Conservation (phyloP, 2,797 vertebrate genomes). For the Syndactyla subalaris region DNA sequence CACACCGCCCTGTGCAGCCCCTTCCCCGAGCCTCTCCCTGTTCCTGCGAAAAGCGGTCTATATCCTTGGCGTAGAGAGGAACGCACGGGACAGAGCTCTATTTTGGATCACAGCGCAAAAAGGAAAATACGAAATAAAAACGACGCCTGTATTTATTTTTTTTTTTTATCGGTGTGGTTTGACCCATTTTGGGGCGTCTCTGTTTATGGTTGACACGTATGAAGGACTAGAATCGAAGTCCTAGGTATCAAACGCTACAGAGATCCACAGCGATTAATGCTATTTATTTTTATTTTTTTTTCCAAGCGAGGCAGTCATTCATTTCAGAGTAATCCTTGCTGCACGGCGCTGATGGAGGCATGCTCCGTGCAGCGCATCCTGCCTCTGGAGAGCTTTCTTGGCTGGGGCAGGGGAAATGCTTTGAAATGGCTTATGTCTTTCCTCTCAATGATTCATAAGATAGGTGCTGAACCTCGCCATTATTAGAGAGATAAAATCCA, state of each 20-base stretch:
- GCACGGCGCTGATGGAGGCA: background rate
- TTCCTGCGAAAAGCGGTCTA: background rate
- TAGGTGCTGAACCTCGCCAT: slow-evolving; percentile 11
- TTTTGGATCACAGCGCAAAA: background rate
- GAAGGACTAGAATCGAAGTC: background rate
- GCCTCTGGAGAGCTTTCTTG: background rate
- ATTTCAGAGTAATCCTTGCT: background rate
- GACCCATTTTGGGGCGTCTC: background rate
- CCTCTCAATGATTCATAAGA: background rate
- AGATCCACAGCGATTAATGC: background rate
- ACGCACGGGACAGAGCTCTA: fast-evolving
- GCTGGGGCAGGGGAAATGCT: background rate
- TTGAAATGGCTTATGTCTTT: background rate
- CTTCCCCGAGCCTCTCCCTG: fast-evolving
- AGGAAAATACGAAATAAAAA: background rate
- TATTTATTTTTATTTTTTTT: background rate
- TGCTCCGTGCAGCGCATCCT: background rate
- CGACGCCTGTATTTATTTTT: too few species aligned
- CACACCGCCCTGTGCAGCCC: background rate
- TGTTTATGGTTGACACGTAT: fast-evolving
- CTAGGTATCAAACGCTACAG: background rate
- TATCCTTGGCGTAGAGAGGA: background rate
- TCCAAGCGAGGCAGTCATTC: background rate
- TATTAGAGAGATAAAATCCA: slow-evolving; percentile 28
- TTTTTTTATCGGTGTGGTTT: background rate